Evolutionary conservation across 2,888 invertebrate genomes (phyloP).

Genomic region (Crocallis elinguaria): DNA sequence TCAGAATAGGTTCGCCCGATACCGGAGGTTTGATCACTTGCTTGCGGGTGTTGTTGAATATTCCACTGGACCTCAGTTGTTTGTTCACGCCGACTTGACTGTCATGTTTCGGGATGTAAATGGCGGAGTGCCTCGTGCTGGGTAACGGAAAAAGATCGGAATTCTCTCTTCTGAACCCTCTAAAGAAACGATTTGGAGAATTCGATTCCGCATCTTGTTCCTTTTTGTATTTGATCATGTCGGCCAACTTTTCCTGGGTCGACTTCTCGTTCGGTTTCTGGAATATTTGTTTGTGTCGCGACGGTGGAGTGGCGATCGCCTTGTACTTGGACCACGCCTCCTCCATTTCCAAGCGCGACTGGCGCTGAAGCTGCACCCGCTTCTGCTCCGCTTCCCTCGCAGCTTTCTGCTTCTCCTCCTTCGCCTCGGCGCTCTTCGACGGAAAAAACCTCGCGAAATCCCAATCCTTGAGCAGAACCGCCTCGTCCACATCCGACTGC

Average conservation of each 20-base stretch:
- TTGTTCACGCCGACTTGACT: slow-evolving; percentile 73
- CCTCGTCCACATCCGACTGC: slow-evolving; percentile 89
- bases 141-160: slow-evolving; percentile 92
- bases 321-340: slow-evolving; percentile 77
- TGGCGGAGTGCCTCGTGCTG: slow-evolving; percentile 90
- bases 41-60: slow-evolving; percentile 88
- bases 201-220: slow-evolving; percentile 89
- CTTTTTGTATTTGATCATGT: slow-evolving; percentile 86
- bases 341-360: slow-evolving; percentile 77
- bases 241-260: slow-evolving; percentile 74
- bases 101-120: slow-evolving; percentile 85
- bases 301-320: slow-evolving; percentile 72
- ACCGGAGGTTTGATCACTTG: slow-evolving; percentile 75
- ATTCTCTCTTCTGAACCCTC: slow-evolving; percentile 93
- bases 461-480: slow-evolving; percentile 93
- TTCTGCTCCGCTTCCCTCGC: slow-evolving; percentile 74
- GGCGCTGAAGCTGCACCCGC: slow-evolving; percentile 71
- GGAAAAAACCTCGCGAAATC: slow-evolving; percentile 94
- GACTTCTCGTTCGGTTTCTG: slow-evolving; percentile 70
- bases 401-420: slow-evolving; percentile 64
- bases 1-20: slow-evolving; percentile 88
- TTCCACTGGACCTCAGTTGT: slow-evolving; percentile 87
- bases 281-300: slow-evolving; percentile 69
- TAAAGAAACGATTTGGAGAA: slow-evolving; percentile 88
- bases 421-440: slow-evolving; percentile 65